Conservation (phyloP, 2,888 invertebrate genomes). For the Plagodis pulveraria region DNA sequence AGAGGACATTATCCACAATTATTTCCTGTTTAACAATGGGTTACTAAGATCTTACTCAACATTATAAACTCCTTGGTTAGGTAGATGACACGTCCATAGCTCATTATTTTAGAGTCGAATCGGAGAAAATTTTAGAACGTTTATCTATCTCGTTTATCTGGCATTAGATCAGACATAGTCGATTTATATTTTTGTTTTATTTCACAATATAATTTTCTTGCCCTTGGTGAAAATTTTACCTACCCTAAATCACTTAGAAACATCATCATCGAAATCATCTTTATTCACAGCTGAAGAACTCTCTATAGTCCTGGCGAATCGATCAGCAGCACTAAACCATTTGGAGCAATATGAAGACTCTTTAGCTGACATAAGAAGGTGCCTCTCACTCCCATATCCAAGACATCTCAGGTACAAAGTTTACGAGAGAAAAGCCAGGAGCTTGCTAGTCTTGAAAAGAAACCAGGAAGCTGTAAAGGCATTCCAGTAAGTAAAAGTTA, state of each 20-base stretch:
- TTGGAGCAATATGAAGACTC: conserved; percentile 88
- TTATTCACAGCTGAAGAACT: conserved; percentile 82
- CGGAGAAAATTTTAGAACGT: too few relatives aligned
- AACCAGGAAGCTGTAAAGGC: conserved; percentile 86
- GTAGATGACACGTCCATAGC: too few relatives aligned
- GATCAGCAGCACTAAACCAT: conserved; percentile 92
- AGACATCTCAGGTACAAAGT: conserved; percentile 90
- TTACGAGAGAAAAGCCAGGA: conserved; percentile 89
- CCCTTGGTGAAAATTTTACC: too few relatives aligned
- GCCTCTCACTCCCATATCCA: conserved; percentile 88
- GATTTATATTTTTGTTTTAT: too few relatives aligned
- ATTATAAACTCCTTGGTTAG: too few relatives aligned
- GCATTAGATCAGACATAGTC: too few relatives aligned
- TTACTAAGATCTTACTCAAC: too few relatives aligned
- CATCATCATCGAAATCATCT: conserved; percentile 3
- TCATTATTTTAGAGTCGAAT: too few relatives aligned
- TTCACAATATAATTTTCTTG: too few relatives aligned
- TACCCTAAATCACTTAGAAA: background rate
- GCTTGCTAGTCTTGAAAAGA: conserved; percentile 88
- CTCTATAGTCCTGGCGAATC: conserved; percentile 90
- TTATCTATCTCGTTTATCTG: too few relatives aligned
- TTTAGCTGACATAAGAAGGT: conserved; percentile 89
- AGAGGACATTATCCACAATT: too few relatives aligned
- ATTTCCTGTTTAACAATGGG: too few relatives aligned
- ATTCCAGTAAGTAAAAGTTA: conserved; percentile 78